These are phyloP conservation scores for Microctonus hyperodae DNA, from an alignment of 2,888 invertebrate species.

Conservation along the genomic window DNA sequence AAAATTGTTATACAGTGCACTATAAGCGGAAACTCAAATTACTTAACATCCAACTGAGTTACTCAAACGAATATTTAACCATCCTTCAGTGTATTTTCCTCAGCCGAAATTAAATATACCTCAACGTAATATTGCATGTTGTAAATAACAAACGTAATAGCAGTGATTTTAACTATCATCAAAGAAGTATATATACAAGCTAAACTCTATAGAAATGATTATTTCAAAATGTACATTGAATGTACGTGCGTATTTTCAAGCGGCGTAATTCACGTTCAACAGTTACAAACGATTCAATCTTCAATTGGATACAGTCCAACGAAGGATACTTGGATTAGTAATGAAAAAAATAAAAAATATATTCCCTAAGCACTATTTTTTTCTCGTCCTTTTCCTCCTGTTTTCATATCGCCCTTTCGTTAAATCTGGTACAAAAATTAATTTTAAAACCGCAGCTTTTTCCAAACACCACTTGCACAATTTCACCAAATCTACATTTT, in stretches of 20 bases:
- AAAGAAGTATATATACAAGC: not conserved
- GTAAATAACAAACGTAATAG: not conserved
- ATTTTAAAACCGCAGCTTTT: slow-evolving; percentile 44
- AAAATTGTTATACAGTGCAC: not conserved
- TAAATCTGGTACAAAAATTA: slow-evolving; percentile 40
- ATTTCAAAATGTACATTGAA: not conserved
- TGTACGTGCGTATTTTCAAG: too few relatives aligned
- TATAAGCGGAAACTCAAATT: slow-evolving; percentile 16
- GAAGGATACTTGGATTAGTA: slow-evolving; percentile 42
- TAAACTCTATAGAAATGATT: not conserved
- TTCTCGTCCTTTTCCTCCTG: not conserved
- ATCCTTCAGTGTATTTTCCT: slow-evolving; percentile 11
- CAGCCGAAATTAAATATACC: slow-evolving; percentile 19
- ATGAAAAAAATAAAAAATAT: slow-evolving; percentile 13
- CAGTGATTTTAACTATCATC: not conserved
- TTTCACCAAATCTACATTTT: slow-evolving; percentile 30
- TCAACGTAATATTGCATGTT: slow-evolving; percentile 3
- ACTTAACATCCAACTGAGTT: slow-evolving; percentile 7
- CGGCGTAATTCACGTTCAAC: slow-evolving; percentile 57
- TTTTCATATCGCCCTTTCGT: not conserved
- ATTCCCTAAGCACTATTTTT: not conserved
- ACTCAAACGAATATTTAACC: not conserved
- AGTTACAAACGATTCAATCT: slow-evolving; percentile 57
- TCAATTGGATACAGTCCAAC: slow-evolving; percentile 58
- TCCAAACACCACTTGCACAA: slow-evolving; percentile 45